phyloP scores from a whole-genome alignment of 2,113 vertebrate genomes.

The Corythaixoides concolor region DNA sequence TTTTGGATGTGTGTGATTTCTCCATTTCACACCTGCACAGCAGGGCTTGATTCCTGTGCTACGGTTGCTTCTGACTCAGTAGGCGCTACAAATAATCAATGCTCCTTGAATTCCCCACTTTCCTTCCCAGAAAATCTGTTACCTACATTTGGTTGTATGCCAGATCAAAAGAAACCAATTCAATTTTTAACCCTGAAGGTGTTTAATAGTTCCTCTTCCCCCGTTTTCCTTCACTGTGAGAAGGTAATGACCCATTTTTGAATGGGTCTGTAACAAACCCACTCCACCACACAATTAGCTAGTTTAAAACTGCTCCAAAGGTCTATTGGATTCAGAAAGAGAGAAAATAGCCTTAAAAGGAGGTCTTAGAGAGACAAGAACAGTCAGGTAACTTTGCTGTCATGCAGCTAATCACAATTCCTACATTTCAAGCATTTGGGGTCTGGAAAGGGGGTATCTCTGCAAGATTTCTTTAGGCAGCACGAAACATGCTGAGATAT shows the following conservation, averaged over 20 bases:
- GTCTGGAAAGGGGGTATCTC: not conserved
- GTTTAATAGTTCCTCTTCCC: not conserved
- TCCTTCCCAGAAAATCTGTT: not conserved
- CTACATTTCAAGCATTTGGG: not conserved
- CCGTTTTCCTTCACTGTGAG: not conserved
- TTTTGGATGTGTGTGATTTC: not conserved
- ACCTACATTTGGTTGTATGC: not conserved
- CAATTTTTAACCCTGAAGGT: not conserved
- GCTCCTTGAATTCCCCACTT: not conserved
- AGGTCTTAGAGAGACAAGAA: not conserved
- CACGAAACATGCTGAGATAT: not conserved
- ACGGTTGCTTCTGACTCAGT: not conserved
- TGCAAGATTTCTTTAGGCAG: not conserved
- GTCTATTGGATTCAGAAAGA: not conserved
- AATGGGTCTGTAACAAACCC: not conserved
- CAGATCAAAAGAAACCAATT: not conserved
- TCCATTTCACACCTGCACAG: not conserved
- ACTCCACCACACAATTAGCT: not conserved
- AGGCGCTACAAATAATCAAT: conserved; percentile 11
- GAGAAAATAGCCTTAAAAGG: not conserved
- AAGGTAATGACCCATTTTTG: not conserved
- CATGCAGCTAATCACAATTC: not conserved
- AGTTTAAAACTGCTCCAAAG: not conserved
- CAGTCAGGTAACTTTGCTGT: not conserved
- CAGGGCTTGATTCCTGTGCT: not conserved